Conservation (phyloP, 2,113 vertebrate species). For the Dendrocopos noguchii region DNA sequence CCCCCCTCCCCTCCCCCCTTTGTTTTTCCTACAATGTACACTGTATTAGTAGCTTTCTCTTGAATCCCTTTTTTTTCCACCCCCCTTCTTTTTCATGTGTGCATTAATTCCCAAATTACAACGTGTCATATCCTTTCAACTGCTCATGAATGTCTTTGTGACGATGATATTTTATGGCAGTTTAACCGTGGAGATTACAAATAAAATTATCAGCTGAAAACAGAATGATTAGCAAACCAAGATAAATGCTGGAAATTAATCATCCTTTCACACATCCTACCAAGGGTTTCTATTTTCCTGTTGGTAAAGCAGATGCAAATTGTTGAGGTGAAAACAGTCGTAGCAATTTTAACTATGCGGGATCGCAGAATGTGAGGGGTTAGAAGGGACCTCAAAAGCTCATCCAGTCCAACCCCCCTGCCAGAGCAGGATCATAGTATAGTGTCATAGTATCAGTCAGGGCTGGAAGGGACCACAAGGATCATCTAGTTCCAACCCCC, state of each 20-base stretch:
- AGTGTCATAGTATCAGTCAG: too few relatives aligned
- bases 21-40: slow-evolving; percentile 34
- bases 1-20: background rate
- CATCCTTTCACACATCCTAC: slow-evolving; percentile 23
- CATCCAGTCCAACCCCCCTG: too few relatives aligned
- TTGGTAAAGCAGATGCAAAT: slow-evolving; percentile 16
- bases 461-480: too few relatives aligned
- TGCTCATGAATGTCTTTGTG: slow-evolving; percentile 56
- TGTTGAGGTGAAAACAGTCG: background rate
- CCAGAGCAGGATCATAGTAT: too few relatives aligned
- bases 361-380: background rate
- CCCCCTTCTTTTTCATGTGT: background rate
- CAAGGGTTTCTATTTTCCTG: slow-evolving; percentile 13
- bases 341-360: background rate
- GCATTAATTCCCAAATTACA: slow-evolving; percentile 66
- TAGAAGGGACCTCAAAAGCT: too few relatives aligned
- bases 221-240: slow-evolving; percentile 61
- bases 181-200: slow-evolving; percentile 67
- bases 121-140: slow-evolving; percentile 61
- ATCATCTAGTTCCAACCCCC: too few relatives aligned
- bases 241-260: slow-evolving; percentile 65
- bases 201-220: slow-evolving; percentile 59
- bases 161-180: slow-evolving; percentile 62
- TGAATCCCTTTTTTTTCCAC: slow-evolving; percentile 2
- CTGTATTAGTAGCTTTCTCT: slow-evolving; percentile 30